Conservation (phyloP, 2,797 vertebrate species). For the Acipenser oxyrinchus region DNA sequence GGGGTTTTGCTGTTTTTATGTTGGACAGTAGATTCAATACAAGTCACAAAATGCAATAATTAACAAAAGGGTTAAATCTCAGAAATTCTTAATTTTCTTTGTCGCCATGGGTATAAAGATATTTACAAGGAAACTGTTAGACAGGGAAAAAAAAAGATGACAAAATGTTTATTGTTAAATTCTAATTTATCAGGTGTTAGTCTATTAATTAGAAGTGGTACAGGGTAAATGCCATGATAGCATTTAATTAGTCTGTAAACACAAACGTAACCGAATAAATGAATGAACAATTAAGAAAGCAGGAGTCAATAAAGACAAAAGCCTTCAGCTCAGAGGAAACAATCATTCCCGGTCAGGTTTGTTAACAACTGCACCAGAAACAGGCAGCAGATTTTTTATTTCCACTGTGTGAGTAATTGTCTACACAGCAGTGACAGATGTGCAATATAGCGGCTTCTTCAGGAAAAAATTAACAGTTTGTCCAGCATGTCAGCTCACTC, state of each 20-base stretch:
- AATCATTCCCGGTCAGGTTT: conserved; percentile 38
- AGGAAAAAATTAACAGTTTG: conserved; percentile 88
- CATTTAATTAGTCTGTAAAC: conserved; percentile 36
- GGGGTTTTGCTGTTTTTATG: too few species aligned
- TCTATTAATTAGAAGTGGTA: conserved; percentile 32
- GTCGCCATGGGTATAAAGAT: too few species aligned
- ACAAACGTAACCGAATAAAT: conserved; percentile 32
- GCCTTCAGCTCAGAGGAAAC: conserved; percentile 23
- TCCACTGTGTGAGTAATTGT: conserved; percentile 66
- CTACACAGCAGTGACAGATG: conserved; percentile 83
- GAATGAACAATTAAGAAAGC: conserved; percentile 34
- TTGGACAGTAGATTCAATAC: too few species aligned
- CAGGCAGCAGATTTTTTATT: conserved; percentile 42
- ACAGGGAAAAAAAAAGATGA: not conserved
- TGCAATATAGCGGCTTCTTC: conserved; percentile 86
- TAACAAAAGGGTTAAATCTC: too few species aligned
- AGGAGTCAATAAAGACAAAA: conserved; percentile 34
- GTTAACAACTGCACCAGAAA: conserved; percentile 54
- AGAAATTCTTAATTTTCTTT: too few species aligned
- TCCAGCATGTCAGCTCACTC: conserved; percentile 86
- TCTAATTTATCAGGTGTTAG: conserved; percentile 17
- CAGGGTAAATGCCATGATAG: conserved; percentile 32
- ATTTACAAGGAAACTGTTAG: not conserved
- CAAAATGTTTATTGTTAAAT: conserved; percentile 13
- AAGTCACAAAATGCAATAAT: too few species aligned